Evolutionary conservation across 2,113 vertebrate species (phyloP).

Genomic region (Protobothrops flavoviridis): DNA sequence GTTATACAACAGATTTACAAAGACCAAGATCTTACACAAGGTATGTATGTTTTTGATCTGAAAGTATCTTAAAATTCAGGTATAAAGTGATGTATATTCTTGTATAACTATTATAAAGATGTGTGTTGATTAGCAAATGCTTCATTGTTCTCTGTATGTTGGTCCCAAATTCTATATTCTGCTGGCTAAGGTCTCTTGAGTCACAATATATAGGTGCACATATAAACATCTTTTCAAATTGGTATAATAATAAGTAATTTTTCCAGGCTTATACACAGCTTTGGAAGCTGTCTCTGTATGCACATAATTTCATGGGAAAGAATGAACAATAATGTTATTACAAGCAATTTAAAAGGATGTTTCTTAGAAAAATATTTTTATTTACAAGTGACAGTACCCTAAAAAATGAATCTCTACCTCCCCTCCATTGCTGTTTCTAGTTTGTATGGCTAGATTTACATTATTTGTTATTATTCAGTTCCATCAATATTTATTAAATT

Average conservation of each 20-base stretch:
- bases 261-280: not conserved
- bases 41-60: conserved; percentile 56
- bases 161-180: not conserved
- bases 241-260: not conserved
- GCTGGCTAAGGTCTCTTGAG: not conserved
- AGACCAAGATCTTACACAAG: conserved; percentile 90
- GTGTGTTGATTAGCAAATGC: not conserved
- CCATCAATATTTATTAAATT: not conserved
- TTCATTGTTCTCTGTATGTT: not conserved
- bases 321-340: not conserved
- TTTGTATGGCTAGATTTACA: not conserved
- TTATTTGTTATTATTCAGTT: not conserved
- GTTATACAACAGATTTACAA: conserved; percentile 90
- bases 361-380: not conserved
- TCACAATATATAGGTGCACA: not conserved
- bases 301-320: not conserved
- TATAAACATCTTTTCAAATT: not conserved
- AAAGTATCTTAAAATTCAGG: not conserved
- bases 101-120: not conserved
- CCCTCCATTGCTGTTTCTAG: not conserved
- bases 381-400: not conserved
- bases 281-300: not conserved
- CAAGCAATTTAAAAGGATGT: not conserved
- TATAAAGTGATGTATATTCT: not conserved
- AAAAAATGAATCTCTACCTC: not conserved